phyloP scores from a whole-genome alignment of 2,888 invertebrate species.

The Alcis repandata region DNA sequence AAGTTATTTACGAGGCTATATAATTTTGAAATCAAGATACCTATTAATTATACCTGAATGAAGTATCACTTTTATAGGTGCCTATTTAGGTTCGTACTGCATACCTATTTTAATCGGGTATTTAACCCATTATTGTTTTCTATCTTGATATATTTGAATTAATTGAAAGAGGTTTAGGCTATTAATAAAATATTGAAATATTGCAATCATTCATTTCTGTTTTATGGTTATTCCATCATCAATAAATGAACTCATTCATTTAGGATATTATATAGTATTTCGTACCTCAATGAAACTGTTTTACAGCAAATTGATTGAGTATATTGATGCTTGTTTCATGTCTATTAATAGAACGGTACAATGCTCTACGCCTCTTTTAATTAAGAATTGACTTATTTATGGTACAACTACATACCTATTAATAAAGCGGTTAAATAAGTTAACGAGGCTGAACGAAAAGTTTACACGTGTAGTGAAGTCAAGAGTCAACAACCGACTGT shows the following conservation, averaged over 20 bases:
- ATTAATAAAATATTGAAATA: not conserved
- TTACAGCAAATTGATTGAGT: conserved; percentile 28
- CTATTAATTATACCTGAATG: no score
- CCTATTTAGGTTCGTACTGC: no score
- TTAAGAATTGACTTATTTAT: conserved; percentile 40
- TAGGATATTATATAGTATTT: not conserved
- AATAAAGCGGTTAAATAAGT: conserved; percentile 24
- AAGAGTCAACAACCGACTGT: conserved; percentile 1
- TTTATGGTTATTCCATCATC: conserved; percentile 10
- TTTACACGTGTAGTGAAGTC: not conserved
- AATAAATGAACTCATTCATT: conserved; percentile 12
- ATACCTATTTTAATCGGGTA: not conserved
- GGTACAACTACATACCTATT: conserved; percentile 22
- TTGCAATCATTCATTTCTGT: conserved; percentile 1
- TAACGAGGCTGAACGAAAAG: conserved; percentile 17
- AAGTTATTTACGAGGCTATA: no score
- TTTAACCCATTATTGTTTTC: not conserved
- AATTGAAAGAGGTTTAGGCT: not conserved
- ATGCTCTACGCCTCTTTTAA: conserved; percentile 39
- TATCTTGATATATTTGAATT: not conserved
- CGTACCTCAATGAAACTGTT: conserved; percentile 25
- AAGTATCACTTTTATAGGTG: no score
- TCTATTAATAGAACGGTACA: conserved; percentile 39
- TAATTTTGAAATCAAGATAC: no score
- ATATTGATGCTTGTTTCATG: conserved; percentile 33